Evolutionary conservation across 2,113 vertebrate species (phyloP).

Genomic region (Aspidoscelis tigris): DNA sequence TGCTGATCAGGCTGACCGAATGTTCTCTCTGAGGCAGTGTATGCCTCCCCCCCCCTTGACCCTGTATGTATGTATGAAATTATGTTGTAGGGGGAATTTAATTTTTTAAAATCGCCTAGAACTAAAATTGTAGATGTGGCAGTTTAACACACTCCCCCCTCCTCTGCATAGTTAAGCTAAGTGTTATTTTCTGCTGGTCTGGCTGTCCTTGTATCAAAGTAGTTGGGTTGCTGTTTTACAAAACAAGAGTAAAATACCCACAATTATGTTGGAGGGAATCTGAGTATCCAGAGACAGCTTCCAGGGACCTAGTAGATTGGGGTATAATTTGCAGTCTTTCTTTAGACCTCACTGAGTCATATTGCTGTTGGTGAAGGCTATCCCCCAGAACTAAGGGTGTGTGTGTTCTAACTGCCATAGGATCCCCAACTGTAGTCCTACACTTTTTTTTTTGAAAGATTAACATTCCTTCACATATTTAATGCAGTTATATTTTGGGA

Average conservation of each 20-base stretch:
- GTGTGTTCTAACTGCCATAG: background rate
- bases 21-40: background rate
- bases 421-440: background rate
- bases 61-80: slow-evolving; percentile 41
- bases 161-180: background rate
- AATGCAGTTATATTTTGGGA: background rate
- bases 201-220: background rate
- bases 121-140: background rate
- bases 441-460: background rate
- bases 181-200: background rate
- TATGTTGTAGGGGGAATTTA: background rate
- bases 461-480: background rate
- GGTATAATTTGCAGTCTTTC: background rate
- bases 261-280: background rate
- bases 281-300: background rate
- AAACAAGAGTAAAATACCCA: background rate
- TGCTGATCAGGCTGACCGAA: background rate
- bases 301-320: background rate
- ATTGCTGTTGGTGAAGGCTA: background rate
- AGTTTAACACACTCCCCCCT: background rate
- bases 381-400: background rate
- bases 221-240: background rate
- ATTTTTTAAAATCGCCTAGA: background rate
- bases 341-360: background rate
- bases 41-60: slow-evolving; percentile 10